These are phyloP conservation scores for Zootermopsis nevadensis DNA, from an alignment of 2,888 invertebrate species.

Conservation along the genomic window DNA sequence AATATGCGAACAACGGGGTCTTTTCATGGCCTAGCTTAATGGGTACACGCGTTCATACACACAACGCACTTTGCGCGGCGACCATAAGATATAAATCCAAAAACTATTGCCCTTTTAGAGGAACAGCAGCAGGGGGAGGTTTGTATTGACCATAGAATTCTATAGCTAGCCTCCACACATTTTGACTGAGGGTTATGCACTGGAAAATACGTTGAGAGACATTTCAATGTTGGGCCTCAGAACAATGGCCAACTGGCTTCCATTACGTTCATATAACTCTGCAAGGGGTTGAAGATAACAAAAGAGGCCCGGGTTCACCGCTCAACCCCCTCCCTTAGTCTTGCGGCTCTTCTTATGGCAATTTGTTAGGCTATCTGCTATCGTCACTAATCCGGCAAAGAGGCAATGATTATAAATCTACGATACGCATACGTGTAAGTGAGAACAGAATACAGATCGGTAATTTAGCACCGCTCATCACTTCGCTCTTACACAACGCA, in stretches of 20 bases:
- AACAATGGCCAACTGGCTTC: constrained; percentile 18
- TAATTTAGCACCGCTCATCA: too few relatives aligned
- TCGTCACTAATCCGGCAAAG: background rate
- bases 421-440: too few relatives aligned
- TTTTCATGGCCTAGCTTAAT: constrained; percentile 39
- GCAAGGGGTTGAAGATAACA: constrained; percentile 25
- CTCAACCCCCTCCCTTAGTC: background rate
- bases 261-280: background rate
- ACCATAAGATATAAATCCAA: constrained; percentile 47
- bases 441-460: too few relatives aligned
- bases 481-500: too few relatives aligned
- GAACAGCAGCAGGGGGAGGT: constrained; percentile 5
- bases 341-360: constrained; percentile 9
- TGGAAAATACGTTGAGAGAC: constrained; percentile 47
- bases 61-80: constrained; percentile 11
- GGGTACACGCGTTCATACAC: constrained; percentile 44
- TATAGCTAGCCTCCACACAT: constrained; percentile 21
- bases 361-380: constrained; percentile 29
- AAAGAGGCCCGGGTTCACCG: background rate
- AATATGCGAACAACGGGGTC: constrained; percentile 7
- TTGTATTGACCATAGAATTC: constrained; percentile 14
- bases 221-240: constrained; percentile 20
- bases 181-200: constrained; percentile 42
- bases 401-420: too few relatives aligned
- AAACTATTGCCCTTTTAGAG: constrained; percentile 47